Conservation (phyloP, 2,113 vertebrate genomes). For the Lophura nycthemera region DNA sequence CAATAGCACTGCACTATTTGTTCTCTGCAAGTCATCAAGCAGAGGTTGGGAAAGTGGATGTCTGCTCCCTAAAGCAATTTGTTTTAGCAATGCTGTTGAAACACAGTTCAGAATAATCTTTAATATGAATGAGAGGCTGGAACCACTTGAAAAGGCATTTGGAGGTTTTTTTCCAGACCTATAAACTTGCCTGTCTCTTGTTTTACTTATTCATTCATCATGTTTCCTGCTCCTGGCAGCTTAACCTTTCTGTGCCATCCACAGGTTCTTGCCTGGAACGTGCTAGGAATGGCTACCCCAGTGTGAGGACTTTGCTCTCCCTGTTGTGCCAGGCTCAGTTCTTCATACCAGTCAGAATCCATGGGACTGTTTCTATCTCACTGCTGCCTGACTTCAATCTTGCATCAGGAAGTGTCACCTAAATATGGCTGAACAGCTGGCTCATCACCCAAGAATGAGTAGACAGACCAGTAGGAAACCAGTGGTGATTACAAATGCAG, state of each 20-base stretch:
- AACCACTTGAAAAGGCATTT: constrained; percentile 67
- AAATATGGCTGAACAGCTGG: background rate
- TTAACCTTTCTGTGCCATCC: constrained; percentile 11
- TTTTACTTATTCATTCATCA: constrained; percentile 33
- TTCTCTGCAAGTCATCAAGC: background rate
- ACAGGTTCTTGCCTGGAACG: constrained; percentile 17
- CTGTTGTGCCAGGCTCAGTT: background rate
- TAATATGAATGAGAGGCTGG: constrained; percentile 72
- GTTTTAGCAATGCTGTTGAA: constrained; percentile 51
- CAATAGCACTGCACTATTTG: background rate
- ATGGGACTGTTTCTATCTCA: constrained; percentile 16
- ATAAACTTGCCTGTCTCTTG: constrained; percentile 27
- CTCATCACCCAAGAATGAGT: background rate
- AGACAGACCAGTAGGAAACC: background rate
- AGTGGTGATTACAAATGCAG: background rate
- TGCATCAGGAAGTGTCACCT: background rate
- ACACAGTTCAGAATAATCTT: constrained; percentile 57
- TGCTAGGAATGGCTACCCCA: background rate
- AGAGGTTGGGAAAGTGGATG: constrained; percentile 24
- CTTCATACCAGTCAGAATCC: constrained; percentile 40
- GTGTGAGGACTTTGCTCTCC: background rate
- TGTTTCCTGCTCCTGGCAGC: constrained; percentile 38
- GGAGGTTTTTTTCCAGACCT: constrained; percentile 24
- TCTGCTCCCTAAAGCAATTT: constrained; percentile 61
- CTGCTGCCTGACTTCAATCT: background rate